phyloP scores from a whole-genome alignment of 2,888 invertebrate species.

The Dolichomitus sp. region DNA sequence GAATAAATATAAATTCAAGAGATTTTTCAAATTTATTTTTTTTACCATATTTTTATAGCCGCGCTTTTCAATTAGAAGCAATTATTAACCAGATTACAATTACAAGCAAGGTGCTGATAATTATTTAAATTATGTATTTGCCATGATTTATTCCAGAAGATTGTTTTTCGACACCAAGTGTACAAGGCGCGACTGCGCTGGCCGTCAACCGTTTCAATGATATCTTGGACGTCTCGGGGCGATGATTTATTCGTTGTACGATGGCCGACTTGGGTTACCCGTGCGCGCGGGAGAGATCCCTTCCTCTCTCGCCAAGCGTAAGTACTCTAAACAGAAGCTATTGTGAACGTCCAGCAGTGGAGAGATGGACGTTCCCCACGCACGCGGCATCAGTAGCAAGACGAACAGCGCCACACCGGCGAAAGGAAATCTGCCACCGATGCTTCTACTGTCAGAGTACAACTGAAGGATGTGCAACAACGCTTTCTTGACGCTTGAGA shows the following conservation, averaged over 20 bases:
- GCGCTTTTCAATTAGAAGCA: too few species aligned
- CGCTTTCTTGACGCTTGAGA: constrained; percentile 65
- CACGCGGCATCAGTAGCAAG: constrained; percentile 75
- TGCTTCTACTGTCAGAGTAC: constrained; percentile 51
- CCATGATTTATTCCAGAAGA: neutral
- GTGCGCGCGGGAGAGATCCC: constrained; percentile 29
- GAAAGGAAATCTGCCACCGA: constrained; percentile 62
- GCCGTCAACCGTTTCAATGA: constrained; percentile 84
- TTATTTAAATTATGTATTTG: neutral
- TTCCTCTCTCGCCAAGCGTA: constrained; percentile 71
- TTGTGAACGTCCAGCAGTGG: constrained; percentile 81
- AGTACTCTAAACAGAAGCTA: constrained; percentile 85
- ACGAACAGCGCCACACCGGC: constrained; percentile 54
- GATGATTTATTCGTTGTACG: constrained; percentile 86
- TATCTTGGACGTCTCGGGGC: constrained; percentile 83
- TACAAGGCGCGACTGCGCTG: constrained; percentile 74
- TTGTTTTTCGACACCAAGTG: constrained; percentile 78
- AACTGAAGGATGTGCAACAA: constrained; percentile 66
- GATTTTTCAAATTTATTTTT: too few species aligned
- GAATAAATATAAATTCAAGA: too few species aligned
- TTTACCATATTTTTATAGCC: too few species aligned
- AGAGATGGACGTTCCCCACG: constrained; percentile 84
- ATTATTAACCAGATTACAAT: neutral
- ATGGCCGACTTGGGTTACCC: constrained; percentile 80
- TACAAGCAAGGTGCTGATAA: neutral